Evolutionary conservation across 2,113 vertebrate genomes (phyloP).

Genomic region (Climacteris rufus): DNA sequence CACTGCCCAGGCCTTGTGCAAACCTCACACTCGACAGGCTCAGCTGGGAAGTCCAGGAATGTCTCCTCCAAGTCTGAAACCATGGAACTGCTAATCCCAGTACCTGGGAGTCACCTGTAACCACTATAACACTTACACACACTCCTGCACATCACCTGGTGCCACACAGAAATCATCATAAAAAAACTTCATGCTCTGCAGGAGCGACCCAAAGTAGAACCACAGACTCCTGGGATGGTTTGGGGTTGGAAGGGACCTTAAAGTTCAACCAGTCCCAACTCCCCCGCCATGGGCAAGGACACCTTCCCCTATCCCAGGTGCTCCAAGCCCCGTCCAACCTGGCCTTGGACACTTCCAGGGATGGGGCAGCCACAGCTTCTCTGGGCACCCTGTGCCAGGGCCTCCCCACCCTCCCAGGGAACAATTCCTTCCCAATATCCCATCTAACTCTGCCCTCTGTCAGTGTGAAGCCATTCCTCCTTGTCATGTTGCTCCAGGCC

Average conservation of each 20-base stretch:
- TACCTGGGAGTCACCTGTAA: background rate
- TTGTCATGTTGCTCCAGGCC: background rate
- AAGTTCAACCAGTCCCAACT: background rate
- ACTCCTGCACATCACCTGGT: rapidly evolving
- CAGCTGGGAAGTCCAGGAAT: background rate
- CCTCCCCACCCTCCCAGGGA: background rate
- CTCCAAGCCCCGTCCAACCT: background rate
- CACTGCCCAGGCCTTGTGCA: background rate
- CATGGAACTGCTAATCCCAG: background rate
- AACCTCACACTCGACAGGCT: rapidly evolving
- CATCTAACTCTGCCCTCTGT: background rate
- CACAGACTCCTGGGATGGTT: background rate
- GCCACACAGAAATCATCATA: background rate
- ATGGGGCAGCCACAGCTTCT: background rate
- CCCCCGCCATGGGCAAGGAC: background rate
- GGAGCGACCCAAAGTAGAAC: background rate
- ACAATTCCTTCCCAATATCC: background rate
- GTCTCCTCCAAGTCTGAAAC: background rate
- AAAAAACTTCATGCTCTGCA: background rate
- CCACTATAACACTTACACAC: rapidly evolving
- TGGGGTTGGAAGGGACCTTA: background rate
- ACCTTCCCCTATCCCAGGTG: background rate
- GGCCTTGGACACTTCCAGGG: background rate
- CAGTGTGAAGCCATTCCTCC: background rate
- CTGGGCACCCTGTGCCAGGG: background rate